Conservation (phyloP, 2,888 invertebrate species). For the Temnothorax unifasciatus region DNA sequence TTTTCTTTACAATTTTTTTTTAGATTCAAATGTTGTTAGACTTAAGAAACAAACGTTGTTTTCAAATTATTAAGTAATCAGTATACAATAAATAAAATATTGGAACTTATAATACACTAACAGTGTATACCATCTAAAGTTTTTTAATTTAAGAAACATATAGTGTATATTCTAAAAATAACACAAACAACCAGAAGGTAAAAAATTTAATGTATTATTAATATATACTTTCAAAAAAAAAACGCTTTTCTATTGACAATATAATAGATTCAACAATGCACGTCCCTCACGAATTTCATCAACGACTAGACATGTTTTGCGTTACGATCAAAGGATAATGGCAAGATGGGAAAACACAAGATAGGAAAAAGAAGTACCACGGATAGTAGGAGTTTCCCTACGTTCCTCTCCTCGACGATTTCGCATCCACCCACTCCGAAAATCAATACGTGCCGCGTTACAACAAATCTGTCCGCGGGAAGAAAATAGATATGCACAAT, state of each 20-base stretch:
- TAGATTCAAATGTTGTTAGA: too few relatives aligned
- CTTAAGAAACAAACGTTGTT: conserved; percentile 1
- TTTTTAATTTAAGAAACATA: neutral
- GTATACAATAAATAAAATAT: conserved; percentile 5
- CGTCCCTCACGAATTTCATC: neutral
- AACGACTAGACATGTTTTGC: conserved; percentile 4
- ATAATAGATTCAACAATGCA: neutral
- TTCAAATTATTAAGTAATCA: conserved; percentile 1
- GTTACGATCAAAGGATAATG: conserved; percentile 43
- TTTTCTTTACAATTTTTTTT: neutral
- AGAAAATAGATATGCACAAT: conserved; percentile 16
- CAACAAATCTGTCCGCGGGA: conserved; percentile 66
- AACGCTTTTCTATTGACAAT: neutral
- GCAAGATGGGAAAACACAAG: conserved; percentile 32
- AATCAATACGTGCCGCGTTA: conserved; percentile 79
- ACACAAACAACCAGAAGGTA: neutral
- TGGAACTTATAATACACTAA: neutral
- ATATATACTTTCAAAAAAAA: neutral
- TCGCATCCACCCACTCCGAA: conserved; percentile 73
- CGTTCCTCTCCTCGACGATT: conserved; percentile 57
- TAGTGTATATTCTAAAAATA: neutral
- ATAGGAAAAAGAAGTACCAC: conserved; percentile 11
- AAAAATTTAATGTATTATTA: neutral
- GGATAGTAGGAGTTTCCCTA: neutral
- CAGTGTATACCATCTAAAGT: neutral